Evolutionary conservation across 2,888 invertebrate species (phyloP).

Genomic region (Alviniconcha strummeri): DNA sequence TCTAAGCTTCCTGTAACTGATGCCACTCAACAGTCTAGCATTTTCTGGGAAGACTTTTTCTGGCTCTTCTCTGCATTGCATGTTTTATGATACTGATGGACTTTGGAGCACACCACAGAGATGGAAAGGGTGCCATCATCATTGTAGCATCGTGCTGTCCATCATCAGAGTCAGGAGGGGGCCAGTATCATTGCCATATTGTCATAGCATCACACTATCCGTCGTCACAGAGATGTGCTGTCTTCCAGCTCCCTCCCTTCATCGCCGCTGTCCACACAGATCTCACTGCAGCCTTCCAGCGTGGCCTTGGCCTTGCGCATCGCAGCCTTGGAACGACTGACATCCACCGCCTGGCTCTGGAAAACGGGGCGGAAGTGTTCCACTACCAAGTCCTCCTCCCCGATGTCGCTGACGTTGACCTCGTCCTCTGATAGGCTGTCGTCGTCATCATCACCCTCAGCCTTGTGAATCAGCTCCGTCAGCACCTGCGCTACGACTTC

Average conservation of each 20-base stretch:
- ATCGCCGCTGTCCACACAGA: slow-evolving; percentile 10
- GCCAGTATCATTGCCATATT: too few species aligned
- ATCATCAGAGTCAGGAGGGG: too few species aligned
- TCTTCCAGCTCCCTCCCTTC: slow-evolving; percentile 13
- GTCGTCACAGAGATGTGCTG: neutral
- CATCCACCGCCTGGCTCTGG: neutral
- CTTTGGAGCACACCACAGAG: too few species aligned
- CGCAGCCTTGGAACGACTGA: neutral
- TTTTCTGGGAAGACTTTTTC: too few species aligned
- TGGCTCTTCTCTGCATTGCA: too few species aligned
- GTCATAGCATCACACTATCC: too few species aligned
- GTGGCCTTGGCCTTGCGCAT: slow-evolving; percentile 8
- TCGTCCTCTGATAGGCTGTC: slow-evolving; percentile 3
- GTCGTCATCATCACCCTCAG: slow-evolving; percentile 7
- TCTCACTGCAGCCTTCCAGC: slow-evolving; percentile 2
- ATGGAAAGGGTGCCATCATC: too few species aligned
- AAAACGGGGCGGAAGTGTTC: slow-evolving; percentile 13
- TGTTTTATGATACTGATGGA: too few species aligned
- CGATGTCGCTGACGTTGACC: neutral
- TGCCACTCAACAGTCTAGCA: too few species aligned
- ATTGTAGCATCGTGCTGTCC: too few species aligned
- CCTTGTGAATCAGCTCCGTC: slow-evolving; percentile 5
- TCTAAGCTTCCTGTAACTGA: too few species aligned
- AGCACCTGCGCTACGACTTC: slow-evolving; percentile 19
- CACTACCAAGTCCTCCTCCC: neutral